Conservation (phyloP, 2,113 vertebrate species). For the Oreochromis niloticus region DNA sequence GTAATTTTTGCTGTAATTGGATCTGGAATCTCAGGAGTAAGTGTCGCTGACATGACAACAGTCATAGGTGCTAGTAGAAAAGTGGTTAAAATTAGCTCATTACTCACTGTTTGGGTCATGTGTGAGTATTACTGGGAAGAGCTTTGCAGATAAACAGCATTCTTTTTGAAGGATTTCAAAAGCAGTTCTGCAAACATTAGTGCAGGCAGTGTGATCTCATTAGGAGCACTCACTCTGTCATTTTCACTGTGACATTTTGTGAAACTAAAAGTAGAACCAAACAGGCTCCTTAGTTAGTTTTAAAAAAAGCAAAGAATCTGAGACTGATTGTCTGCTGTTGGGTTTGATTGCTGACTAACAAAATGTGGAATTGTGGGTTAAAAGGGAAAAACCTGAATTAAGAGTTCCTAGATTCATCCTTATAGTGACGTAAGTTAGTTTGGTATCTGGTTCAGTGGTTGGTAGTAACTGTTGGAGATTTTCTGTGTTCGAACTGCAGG, state of each 20-base stretch:
- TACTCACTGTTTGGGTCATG: neutral
- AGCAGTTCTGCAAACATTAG: neutral
- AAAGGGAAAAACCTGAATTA: neutral
- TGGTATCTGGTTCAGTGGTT: neutral
- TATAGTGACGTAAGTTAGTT: constrained; percentile 2
- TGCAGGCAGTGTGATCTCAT: neutral
- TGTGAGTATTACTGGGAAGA: neutral
- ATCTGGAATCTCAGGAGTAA: neutral
- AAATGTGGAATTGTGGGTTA: constrained; percentile 14
- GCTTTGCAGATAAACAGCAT: neutral
- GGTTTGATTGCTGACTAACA: neutral
- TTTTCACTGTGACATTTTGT: neutral
- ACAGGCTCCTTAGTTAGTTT: neutral
- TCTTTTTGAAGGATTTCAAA: neutral
- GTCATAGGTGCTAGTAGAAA: neutral
- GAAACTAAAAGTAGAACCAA: neutral
- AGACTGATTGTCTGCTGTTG: neutral
- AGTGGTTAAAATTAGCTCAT: neutral
- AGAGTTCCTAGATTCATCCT: constrained; percentile 17
- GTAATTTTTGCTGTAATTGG: neutral
- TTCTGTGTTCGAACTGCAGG: neutral
- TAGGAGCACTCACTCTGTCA: neutral
- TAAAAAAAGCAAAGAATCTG: neutral
- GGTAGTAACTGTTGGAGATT: neutral
- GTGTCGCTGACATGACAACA: neutral